A percentile compares a stretch with the other conserved stretches of the same genome.
phyloP scores from a whole-genome alignment of 2,797 vertebrate genomes.

The Kryptopterus vitreolus region DNA sequence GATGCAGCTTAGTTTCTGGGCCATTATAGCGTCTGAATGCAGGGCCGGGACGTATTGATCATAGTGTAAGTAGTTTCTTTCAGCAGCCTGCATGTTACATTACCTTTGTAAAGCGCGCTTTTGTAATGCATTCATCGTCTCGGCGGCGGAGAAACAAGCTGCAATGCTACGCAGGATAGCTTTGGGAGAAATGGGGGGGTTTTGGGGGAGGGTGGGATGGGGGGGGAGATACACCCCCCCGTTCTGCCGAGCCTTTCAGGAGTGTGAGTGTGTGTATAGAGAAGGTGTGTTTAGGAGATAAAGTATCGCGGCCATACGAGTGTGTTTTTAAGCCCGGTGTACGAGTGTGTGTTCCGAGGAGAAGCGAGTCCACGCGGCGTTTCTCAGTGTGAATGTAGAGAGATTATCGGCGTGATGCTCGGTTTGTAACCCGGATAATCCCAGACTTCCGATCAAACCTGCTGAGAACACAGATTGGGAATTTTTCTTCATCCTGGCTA shows the following conservation, averaged over 20 bases:
- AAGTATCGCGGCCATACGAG: background rate
- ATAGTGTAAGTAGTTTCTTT: background rate
- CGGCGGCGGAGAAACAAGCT: background rate
- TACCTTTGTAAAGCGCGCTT: background rate
- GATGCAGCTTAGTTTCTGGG: conserved; percentile 4
- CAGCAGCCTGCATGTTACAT: conserved; percentile 3
- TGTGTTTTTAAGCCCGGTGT: conserved; percentile 8
- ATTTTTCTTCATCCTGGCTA: conserved; percentile 19
- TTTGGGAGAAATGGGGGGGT: background rate
- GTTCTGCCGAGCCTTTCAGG: background rate
- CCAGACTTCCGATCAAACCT: conserved; percentile 41
- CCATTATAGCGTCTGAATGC: background rate
- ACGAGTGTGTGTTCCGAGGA: background rate
- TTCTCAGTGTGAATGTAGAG: conserved; percentile 12
- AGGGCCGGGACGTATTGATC: background rate
- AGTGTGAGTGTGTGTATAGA: background rate
- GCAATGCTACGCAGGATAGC: background rate
- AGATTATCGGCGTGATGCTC: conserved; percentile 26
- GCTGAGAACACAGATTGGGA: conserved; percentile 46
- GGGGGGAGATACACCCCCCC: background rate
- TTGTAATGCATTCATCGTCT: background rate
- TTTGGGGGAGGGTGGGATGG: too few species aligned
- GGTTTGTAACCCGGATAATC: conserved; percentile 44
- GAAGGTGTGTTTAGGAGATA: conserved; percentile 5
- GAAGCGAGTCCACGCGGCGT: background rate